Evolutionary conservation across 2,888 invertebrate species (phyloP).

Genomic region (Tenthredo livida): DNA sequence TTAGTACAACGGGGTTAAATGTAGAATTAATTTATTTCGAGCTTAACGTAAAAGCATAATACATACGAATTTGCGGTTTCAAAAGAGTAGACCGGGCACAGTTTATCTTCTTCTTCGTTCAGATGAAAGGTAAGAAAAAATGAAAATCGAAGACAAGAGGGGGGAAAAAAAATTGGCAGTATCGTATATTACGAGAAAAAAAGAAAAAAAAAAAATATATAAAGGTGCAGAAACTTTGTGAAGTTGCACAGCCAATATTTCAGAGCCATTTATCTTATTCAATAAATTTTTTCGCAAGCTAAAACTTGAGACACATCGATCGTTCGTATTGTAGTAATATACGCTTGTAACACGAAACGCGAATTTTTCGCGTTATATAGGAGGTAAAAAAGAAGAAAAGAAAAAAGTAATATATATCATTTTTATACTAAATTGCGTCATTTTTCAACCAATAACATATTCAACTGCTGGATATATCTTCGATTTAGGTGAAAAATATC

Average conservation of each 20-base stretch:
- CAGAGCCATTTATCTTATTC: neutral
- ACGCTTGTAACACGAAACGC: neutral
- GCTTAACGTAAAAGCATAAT: neutral
- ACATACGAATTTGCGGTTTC: neutral
- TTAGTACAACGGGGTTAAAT: neutral
- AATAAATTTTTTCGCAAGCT: neutral
- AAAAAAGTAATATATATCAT: conserved; percentile 1
- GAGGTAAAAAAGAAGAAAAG: neutral
- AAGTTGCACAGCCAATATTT: neutral
- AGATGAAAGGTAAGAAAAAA: neutral
- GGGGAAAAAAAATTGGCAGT: neutral
- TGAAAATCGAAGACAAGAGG: neutral
- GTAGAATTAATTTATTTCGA: conserved; percentile 15
- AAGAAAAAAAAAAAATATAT: neutral
- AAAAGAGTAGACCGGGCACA: neutral
- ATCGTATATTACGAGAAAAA: neutral
- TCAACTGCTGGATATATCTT: conserved; percentile 1
- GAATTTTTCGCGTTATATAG: conserved; percentile 28
- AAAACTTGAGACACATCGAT: neutral
- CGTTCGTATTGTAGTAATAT: neutral
- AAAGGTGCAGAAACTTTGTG: neutral
- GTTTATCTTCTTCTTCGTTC: neutral
- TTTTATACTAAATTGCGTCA: conserved; percentile 40
- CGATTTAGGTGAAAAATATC: conserved; percentile 45
- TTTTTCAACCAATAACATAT: conserved; percentile 27